Conservation (phyloP, 2,888 invertebrate genomes). For the Myathropa florea region DNA sequence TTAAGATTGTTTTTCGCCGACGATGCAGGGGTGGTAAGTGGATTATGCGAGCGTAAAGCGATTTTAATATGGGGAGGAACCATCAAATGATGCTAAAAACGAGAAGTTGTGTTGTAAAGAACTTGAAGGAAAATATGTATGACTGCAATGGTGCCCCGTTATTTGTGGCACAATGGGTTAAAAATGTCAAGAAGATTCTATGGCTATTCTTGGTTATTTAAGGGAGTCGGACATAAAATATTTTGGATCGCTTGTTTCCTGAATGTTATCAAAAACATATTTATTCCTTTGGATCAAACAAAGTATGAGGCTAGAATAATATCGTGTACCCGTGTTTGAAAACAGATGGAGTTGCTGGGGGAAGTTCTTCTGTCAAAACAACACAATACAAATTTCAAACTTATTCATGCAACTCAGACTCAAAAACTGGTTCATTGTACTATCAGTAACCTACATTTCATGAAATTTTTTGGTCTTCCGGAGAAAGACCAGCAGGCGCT, state of each 20-base stretch:
- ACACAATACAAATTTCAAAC: too few species aligned
- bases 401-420: too few species aligned
- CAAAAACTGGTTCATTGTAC: too few species aligned
- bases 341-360: too few species aligned
- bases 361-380: too few species aligned
- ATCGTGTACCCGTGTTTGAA: too few species aligned
- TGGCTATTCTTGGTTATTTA: not conserved
- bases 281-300: not conserved
- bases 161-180: not conserved
- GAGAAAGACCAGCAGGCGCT: too few species aligned
- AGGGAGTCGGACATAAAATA: not conserved
- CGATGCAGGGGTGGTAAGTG: not conserved
- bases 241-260: not conserved
- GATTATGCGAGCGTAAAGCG: slow-evolving; percentile 16
- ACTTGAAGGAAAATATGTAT: not conserved
- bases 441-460: too few species aligned
- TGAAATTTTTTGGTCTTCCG: too few species aligned
- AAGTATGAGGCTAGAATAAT: too few species aligned
- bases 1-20: not conserved
- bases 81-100: slow-evolving; percentile 10
- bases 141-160: not conserved
- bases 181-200: not conserved
- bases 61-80: slow-evolving; percentile 8
- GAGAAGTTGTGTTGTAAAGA: not conserved
- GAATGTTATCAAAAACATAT: not conserved